phyloP scores from a whole-genome alignment of 2,113 vertebrate species.

The Sterrhoptilus dennistouni region DNA sequence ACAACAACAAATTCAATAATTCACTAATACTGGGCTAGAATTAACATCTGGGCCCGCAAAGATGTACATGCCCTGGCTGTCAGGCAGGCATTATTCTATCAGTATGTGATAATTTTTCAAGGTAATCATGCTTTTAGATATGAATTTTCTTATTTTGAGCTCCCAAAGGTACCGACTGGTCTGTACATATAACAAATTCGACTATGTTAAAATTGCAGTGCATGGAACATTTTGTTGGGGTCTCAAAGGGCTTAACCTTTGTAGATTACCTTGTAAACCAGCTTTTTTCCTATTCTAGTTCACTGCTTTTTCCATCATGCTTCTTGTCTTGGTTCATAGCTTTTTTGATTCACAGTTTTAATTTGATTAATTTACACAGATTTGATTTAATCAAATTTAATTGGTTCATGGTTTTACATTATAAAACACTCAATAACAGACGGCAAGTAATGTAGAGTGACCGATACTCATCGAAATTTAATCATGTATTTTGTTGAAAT shows the following conservation, averaged over 20 bases:
- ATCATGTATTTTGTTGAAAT: neutral
- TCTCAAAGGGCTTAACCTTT: neutral
- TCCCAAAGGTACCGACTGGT: neutral
- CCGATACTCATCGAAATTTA: neutral
- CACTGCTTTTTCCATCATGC: neutral
- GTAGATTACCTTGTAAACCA: neutral
- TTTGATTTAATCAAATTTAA: neutral
- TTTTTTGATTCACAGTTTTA: neutral
- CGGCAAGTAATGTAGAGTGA: neutral
- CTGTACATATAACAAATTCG: neutral
- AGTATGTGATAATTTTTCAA: neutral
- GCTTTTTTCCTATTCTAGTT: neutral
- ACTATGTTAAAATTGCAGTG: neutral
- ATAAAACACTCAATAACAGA: neutral
- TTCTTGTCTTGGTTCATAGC: neutral
- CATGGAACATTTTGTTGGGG: neutral
- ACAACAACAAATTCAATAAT: neutral
- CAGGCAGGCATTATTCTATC: neutral
- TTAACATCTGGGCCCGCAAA: fast-evolving
- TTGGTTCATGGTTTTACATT: neutral
- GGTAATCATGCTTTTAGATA: neutral
- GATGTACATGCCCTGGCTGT: neutral
- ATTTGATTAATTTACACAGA: neutral
- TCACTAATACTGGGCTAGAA: neutral
- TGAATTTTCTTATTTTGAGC: neutral